A percentile compares a stretch with the other conserved stretches of the same genome.
These are phyloP conservation scores for Keiferia lycopersicella DNA, from an alignment of 2,888 invertebrate genomes.

Conservation along the genomic window DNA sequence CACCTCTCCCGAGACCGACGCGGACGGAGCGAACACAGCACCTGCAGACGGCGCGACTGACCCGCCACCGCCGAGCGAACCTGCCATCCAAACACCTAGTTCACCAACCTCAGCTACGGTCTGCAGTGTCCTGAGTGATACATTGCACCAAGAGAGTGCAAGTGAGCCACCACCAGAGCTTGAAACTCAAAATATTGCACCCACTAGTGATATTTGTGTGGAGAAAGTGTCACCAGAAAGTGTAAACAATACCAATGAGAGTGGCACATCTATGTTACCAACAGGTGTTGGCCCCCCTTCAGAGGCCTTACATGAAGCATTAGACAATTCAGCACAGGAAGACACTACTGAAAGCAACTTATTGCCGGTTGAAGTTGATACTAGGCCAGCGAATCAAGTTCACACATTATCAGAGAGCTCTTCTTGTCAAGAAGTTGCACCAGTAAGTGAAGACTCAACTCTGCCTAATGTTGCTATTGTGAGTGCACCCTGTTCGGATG, in stretches of 20 bases:
- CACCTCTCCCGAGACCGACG: background rate
- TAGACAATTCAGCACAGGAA: conserved; percentile 6
- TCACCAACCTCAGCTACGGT: conserved; percentile 36
- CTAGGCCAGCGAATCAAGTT: background rate
- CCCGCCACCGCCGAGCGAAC: conserved; percentile 9
- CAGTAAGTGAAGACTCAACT: background rate
- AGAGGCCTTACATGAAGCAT: background rate
- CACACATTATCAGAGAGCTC: background rate
- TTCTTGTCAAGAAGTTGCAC: background rate
- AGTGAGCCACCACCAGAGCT: background rate
- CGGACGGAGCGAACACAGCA: background rate
- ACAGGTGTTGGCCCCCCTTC: background rate
- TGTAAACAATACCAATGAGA: conserved; percentile 16
- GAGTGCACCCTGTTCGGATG: conserved; percentile 12
- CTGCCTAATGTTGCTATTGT: background rate
- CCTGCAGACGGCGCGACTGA: background rate
- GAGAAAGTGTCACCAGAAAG: conserved; percentile 10
- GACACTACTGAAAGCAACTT: background rate
- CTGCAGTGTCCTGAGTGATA: conserved; percentile 51
- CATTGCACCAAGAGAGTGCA: conserved; percentile 34
- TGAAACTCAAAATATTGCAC: background rate
- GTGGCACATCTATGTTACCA: conserved; percentile 24
- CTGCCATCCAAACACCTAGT: conserved; percentile 23
- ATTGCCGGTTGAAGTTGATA: conserved; percentile 7
- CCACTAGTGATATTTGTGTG: conserved; percentile 12